These are phyloP conservation scores for Tenrec ecaudatus DNA, from an alignment of 2,113 vertebrate species.

Conservation along the genomic window DNA sequence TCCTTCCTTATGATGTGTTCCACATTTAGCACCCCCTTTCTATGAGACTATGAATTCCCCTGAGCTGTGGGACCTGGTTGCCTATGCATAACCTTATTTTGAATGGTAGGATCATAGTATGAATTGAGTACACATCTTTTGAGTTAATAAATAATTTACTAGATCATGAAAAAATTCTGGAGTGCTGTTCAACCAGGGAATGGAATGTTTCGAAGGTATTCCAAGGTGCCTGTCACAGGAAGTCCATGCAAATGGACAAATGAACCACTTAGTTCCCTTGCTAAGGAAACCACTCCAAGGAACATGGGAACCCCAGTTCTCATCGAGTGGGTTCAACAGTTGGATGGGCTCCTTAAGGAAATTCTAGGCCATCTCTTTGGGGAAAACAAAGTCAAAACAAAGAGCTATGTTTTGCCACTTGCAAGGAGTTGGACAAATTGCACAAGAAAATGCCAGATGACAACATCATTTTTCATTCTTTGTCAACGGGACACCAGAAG, in stretches of 20 bases:
- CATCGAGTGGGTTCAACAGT: neutral
- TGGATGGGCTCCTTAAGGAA: neutral
- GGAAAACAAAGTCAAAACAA: neutral
- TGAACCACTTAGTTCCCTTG: no score
- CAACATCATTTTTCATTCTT: neutral
- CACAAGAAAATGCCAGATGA: neutral
- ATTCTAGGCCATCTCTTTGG: neutral
- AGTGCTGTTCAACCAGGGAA: neutral
- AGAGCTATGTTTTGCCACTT: slow-evolving; percentile 39
- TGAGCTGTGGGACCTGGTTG: neutral
- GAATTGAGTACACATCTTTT: neutral
- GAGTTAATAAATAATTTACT: neutral
- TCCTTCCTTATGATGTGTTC: neutral
- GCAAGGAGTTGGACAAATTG: slow-evolving; percentile 24
- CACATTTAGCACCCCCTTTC: slow-evolving; percentile 3
- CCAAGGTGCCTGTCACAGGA: neutral
- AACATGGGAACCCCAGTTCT: neutral
- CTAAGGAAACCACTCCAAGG: no score
- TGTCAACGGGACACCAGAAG: slow-evolving; percentile 55
- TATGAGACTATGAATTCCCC: neutral
- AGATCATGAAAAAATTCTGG: neutral
- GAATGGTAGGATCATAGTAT: neutral
- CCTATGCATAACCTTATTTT: neutral
- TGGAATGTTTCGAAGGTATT: neutral
- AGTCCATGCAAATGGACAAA: neutral